Conservation (phyloP, 2,113 vertebrate genomes). For the Panthera tigris region DNA sequence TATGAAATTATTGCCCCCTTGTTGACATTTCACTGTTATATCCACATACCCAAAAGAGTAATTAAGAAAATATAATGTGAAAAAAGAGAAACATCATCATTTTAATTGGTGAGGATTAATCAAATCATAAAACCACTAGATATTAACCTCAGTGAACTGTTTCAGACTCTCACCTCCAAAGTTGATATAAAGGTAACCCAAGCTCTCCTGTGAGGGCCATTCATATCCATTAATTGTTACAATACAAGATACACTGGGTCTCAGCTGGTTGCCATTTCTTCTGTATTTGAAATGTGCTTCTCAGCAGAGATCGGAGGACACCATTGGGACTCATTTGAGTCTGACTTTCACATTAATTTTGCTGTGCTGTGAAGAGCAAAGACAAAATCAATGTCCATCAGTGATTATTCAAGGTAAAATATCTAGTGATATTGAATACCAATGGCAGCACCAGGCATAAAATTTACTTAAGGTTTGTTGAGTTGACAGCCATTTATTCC, state of each 20-base stretch:
- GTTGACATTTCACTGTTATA: conserved; percentile 64
- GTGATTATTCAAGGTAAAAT: conserved; percentile 90
- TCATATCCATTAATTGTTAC: conserved; percentile 87
- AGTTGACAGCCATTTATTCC: conserved; percentile 83
- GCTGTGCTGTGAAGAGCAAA: conserved; percentile 90
- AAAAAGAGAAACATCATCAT: conserved; percentile 75
- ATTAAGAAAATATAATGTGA: conserved; percentile 72
- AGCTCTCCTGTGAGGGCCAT: conserved; percentile 83
- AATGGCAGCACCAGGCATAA: conserved; percentile 81
- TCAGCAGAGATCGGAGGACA: conserved; percentile 86
- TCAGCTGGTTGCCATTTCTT: conserved; percentile 83
- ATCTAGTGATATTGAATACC: conserved; percentile 87
- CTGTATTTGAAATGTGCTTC: conserved; percentile 83
- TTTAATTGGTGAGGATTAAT: conserved; percentile 77
- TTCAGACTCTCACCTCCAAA: conserved; percentile 86
- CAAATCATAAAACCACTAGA: conserved; percentile 73
- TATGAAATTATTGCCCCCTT: conserved; percentile 63
- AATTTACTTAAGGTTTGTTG: conserved; percentile 85
- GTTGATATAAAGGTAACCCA: conserved; percentile 83
- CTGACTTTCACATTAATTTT: conserved; percentile 91
- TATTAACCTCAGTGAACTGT: conserved; percentile 83
- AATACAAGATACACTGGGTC: conserved; percentile 81
- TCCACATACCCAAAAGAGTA: conserved; percentile 58
- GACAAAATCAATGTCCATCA: conserved; percentile 91
- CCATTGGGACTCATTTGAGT: conserved; percentile 88